Percentiles rank a stretch among this genome's conserved stretches.
Conservation (phyloP, 2,888 invertebrate genomes). For the Julus scanicus region DNA sequence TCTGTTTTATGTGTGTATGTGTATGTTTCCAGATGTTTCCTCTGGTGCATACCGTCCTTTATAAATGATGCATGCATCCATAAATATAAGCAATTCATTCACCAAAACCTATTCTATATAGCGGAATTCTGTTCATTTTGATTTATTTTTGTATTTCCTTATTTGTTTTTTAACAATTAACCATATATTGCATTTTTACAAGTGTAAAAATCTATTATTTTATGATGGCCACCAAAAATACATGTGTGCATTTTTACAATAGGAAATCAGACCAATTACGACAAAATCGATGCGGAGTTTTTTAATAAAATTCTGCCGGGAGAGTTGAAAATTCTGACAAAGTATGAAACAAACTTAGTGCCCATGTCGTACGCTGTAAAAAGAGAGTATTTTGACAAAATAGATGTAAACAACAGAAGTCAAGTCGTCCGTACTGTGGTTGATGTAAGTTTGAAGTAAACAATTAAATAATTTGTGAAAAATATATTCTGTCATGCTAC, state of each 20-base stretch:
- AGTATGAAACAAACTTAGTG: background rate
- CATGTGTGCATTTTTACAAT: background rate
- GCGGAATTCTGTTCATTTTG: too few species aligned
- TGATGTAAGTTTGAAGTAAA: background rate
- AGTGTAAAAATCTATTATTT: too few species aligned
- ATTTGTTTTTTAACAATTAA: too few species aligned
- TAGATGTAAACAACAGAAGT: conserved; percentile 32
- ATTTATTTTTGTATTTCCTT: too few species aligned
- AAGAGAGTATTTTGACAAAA: background rate
- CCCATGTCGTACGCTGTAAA: background rate
- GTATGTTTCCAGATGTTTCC: too few species aligned
- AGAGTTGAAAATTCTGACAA: background rate
- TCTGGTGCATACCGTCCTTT: too few species aligned
- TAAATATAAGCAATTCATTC: too few species aligned
- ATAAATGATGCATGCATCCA: too few species aligned
- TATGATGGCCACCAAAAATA: background rate
- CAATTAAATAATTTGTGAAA: background rate
- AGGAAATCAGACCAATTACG: background rate
- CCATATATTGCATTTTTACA: too few species aligned
- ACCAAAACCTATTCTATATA: background rate
- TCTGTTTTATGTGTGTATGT: too few species aligned
- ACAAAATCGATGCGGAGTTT: background rate
- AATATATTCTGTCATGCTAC: too few species aligned
- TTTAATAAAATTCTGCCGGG: background rate
- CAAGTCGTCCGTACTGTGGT: background rate